Conservation (phyloP, 2,113 vertebrate genomes). For the Tretioscincus oriximinensis region DNA sequence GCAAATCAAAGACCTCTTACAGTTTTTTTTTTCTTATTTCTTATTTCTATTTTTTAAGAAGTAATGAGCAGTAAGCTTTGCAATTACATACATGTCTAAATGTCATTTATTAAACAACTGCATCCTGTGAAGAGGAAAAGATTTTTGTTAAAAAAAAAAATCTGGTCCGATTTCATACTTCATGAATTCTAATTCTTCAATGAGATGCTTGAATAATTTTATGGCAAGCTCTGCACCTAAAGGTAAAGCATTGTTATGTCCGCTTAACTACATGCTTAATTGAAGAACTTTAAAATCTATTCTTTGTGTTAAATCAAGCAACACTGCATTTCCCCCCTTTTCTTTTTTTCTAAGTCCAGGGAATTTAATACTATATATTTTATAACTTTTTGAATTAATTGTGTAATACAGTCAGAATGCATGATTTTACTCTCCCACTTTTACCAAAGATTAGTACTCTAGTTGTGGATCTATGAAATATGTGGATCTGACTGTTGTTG, state of each 20-base stretch:
- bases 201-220: constrained; percentile 67
- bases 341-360: constrained; percentile 39
- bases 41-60: constrained; percentile 32
- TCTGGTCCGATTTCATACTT: constrained; percentile 56
- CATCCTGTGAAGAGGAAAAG: constrained; percentile 37
- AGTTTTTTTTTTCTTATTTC: constrained; percentile 56
- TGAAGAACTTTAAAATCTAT: constrained; percentile 61
- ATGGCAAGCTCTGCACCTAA: constrained; percentile 58
- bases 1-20: constrained; percentile 57
- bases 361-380: constrained; percentile 53
- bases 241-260: constrained; percentile 52
- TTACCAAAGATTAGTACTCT: no score
- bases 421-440: no score
- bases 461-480: no score
- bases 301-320: constrained; percentile 66
- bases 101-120: constrained; percentile 62
- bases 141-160: constrained; percentile 50
- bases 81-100: constrained; percentile 69
- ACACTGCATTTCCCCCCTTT: constrained; percentile 29
- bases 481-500: no score
- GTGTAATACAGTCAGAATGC: no score
- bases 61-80: constrained; percentile 72
- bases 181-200: constrained; percentile 53
- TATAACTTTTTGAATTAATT: constrained; percentile 48
- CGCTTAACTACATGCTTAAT: constrained; percentile 68